Percentiles rank a stretch among this genome's conserved stretches.
Evolutionary conservation across 2,113 vertebrate genomes (phyloP).

Genomic region (Henicopernis longicauda): DNA sequence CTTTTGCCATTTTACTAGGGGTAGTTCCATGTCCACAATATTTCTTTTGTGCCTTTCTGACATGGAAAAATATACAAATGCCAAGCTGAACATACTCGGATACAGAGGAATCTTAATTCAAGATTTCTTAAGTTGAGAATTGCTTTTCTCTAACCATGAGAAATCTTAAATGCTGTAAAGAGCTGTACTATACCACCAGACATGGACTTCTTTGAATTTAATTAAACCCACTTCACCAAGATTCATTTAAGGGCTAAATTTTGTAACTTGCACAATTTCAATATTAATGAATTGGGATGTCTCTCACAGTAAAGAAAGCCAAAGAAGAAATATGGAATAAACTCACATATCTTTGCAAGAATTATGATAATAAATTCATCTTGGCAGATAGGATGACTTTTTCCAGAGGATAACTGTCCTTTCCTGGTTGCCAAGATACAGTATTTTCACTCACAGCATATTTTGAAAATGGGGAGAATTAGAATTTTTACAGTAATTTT

Average conservation of each 20-base stretch:
- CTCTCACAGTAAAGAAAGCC: background rate
- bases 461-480: background rate
- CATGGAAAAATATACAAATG: background rate
- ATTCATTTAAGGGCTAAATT: background rate
- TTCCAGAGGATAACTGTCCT: background rate
- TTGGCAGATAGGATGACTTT: background rate
- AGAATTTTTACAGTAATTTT: background rate
- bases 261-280: background rate
- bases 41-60: background rate
- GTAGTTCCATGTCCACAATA: background rate
- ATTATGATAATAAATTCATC: conserved; percentile 27
- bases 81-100: background rate
- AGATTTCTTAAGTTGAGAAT: background rate
- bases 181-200: background rate
- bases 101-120: background rate
- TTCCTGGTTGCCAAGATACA: conserved; percentile 21
- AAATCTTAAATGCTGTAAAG: background rate
- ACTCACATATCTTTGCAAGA: background rate
- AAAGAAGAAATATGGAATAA: conserved; percentile 4
- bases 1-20: background rate
- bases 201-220: background rate
- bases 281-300: background rate
- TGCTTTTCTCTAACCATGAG: background rate
- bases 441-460: background rate
- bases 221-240: background rate